These are phyloP conservation scores for Periphyllus acericola DNA, from an alignment of 2,888 invertebrate genomes.

Conservation along the genomic window DNA sequence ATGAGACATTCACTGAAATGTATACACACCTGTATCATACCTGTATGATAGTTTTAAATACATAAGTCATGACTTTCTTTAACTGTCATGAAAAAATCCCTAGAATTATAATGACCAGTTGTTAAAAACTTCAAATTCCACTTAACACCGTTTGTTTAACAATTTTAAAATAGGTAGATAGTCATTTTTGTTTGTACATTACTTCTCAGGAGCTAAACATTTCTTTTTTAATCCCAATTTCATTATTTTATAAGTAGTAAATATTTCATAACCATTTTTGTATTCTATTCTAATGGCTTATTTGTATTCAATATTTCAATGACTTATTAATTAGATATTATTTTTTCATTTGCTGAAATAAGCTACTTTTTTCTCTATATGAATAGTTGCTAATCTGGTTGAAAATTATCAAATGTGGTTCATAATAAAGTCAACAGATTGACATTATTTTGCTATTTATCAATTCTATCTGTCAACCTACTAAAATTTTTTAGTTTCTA, in stretches of 20 bases:
- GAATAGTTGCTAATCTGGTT: background rate
- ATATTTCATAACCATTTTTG: background rate
- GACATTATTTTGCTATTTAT: background rate
- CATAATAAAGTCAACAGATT: background rate
- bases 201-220: background rate
- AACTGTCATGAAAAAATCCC: too few species aligned
- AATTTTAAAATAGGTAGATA: background rate
- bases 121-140: too few species aligned
- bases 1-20: too few species aligned
- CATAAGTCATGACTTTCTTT: too few species aligned
- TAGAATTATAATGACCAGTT: too few species aligned
- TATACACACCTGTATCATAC: background rate
- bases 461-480: background rate
- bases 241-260: background rate
- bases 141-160: background rate
- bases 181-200: background rate
- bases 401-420: background rate
- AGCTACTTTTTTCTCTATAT: background rate
- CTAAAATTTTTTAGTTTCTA: background rate
- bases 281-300: background rate
- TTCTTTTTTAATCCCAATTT: background rate
- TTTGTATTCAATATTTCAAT: background rate
- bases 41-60: background rate
- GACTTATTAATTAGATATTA: background rate
- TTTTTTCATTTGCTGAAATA: constrained; percentile 15